These are phyloP conservation scores for Myiozetetes cayanensis DNA, from an alignment of 2,113 vertebrate species.

Conservation along the genomic window DNA sequence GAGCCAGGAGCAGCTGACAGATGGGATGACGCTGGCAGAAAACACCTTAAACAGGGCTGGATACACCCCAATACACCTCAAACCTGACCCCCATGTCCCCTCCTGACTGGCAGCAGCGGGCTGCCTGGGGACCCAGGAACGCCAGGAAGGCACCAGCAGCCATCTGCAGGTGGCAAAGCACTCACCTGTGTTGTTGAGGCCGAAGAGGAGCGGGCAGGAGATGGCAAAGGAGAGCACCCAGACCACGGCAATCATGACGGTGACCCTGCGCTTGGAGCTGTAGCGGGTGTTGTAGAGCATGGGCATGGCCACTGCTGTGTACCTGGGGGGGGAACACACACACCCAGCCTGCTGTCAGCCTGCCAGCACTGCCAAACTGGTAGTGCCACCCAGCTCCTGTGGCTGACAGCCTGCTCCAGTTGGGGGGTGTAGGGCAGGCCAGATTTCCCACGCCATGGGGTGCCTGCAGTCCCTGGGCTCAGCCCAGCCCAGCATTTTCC, in stretches of 20 bases:
- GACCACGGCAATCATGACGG: slow-evolving; percentile 93
- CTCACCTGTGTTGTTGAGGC: slow-evolving; percentile 94
- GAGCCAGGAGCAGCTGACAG: neutral
- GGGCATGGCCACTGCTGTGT: slow-evolving; percentile 97
- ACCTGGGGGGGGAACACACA: slow-evolving; percentile 72
- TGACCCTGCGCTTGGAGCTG: slow-evolving; percentile 94
- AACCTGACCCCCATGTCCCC: accelerated
- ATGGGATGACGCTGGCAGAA: accelerated
- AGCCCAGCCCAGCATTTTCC: accelerated
- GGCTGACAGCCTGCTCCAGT: neutral
- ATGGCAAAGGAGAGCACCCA: slow-evolving; percentile 98
- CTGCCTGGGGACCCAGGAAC: neutral
- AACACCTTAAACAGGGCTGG: too few relatives aligned
- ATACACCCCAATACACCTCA: neutral
- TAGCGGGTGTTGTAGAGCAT: slow-evolving; percentile 99
- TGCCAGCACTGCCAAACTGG: neutral
- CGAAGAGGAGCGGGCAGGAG: slow-evolving; percentile 95
- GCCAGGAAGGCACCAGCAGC: neutral
- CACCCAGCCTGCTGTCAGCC: neutral
- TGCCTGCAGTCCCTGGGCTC: neutral
- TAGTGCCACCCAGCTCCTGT: neutral
- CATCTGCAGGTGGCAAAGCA: neutral
- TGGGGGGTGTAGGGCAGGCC: accelerated
- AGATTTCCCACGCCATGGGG: accelerated
- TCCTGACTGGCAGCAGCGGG: neutral